A percentile compares a stretch with the other conserved stretches of the same genome.
phyloP scores from a whole-genome alignment of 2,113 vertebrate species.

The Daboia siamensis region DNA sequence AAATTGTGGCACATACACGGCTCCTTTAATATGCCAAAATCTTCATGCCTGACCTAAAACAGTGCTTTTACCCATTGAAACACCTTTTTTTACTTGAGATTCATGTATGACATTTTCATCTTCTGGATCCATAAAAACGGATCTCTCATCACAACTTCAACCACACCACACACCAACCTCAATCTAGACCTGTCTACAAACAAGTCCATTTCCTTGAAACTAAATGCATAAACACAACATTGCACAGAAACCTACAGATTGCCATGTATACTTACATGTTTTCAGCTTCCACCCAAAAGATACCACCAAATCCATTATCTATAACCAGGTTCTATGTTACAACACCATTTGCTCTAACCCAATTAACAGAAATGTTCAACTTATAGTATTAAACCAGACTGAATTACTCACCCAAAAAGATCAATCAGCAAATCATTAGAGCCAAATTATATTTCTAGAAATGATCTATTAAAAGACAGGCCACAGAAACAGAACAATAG shows the following conservation, averaged over 20 bases:
- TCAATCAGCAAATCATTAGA: too few species aligned
- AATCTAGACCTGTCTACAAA: not conserved
- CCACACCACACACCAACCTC: not conserved
- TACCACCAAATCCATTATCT: too few species aligned
- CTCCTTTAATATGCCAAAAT: not conserved
- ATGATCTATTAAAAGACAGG: too few species aligned
- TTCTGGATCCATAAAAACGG: not conserved
- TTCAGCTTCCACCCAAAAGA: too few species aligned
- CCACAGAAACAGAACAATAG: too few species aligned
- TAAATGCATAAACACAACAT: not conserved
- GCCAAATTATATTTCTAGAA: too few species aligned
- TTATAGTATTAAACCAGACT: too few species aligned
- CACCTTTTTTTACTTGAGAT: not conserved
- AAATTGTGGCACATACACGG: not conserved
- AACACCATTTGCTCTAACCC: too few species aligned
- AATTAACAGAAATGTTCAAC: too few species aligned
- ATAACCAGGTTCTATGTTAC: too few species aligned
- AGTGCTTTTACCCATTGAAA: not conserved
- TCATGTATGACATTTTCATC: not conserved
- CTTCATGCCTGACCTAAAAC: not conserved
- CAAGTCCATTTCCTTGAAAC: not conserved
- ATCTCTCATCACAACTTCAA: not conserved
- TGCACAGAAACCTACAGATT: not conserved
- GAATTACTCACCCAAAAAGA: too few species aligned
- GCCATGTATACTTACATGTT: not conserved